Evolutionary conservation across 2,888 invertebrate genomes (phyloP), one percentile per base, ranked within the genome.

Genomic region (Xestia c-nigrum): DNA sequence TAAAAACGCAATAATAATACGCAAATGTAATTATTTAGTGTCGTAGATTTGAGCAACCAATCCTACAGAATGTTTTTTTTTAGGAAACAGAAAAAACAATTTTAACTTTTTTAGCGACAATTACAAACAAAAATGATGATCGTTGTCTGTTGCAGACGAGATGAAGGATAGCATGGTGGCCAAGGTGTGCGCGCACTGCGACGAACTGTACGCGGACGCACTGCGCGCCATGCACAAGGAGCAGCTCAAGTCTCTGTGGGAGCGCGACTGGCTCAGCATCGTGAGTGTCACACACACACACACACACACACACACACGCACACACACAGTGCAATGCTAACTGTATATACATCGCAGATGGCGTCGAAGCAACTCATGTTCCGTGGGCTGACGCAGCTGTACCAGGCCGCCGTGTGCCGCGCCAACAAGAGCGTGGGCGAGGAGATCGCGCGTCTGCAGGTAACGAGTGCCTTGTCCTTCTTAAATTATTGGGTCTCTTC

Each of bases 161-260:
- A 99, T 99, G 99, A 99, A 99, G 94, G 99, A 99, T 91, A 97
- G 97, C 78, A 98, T 99, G 89, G 97, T 99, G 87, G 99, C 99
- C 16, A 99, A 99, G 96, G 97, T 99, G 88, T 98, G 99, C 86
- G 97, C 98, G 79, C 99, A 99, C 93, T 98, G 98, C 91, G 99
- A 99, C 91, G 99, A 99, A 93, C 97, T 99, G 90, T 99, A 99
- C 95, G 97, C 98, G 21, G 99, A 99, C 92, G 98, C 99, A 47
- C 95, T 98, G 93, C 99, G 99, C 91, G 97, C 98, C 66, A 97
- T 99, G 97, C 98, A 98, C 93, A 98, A 98, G 90, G 99, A 99
- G 84, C 97, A 97, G 74, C 97, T 99, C 74, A 97, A 98, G 81
- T 97, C 97, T 78, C 97, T 99, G 64, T 99, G 99, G 98, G 99